Evolutionary conservation across 2,113 vertebrate genomes (phyloP).

Genomic region (Malaclemys terrapin): DNA sequence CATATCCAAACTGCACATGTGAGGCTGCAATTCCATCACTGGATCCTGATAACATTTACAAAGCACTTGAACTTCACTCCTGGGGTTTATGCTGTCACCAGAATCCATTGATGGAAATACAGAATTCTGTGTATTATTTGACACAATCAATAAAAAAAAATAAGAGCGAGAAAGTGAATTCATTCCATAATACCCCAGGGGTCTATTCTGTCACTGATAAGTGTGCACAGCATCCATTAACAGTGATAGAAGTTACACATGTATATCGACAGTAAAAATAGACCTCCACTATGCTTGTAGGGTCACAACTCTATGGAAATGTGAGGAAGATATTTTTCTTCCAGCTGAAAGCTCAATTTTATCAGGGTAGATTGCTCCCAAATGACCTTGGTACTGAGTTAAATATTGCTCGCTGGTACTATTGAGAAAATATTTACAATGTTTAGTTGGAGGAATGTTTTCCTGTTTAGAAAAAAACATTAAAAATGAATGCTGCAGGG

Average conservation of each 20-base stretch:
- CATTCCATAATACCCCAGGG: not conserved
- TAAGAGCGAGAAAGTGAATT: not conserved
- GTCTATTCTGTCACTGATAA: conserved; percentile 5
- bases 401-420: conserved; percentile 31
- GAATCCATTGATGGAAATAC: not conserved
- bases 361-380: conserved; percentile 16
- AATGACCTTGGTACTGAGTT: conserved; percentile 20
- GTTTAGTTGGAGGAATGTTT: conserved; percentile 53
- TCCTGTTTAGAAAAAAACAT: conserved; percentile 59
- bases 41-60: not conserved
- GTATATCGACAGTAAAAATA: not conserved
- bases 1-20: not conserved
- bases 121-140: not conserved
- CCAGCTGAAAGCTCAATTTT: conserved; percentile 18
- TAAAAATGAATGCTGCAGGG: conserved; percentile 7
- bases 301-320: conserved; percentile 8
- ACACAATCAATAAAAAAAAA: conserved; percentile 6
- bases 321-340: not conserved
- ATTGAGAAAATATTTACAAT: conserved; percentile 62
- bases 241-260: not conserved
- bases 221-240: conserved; percentile 2
- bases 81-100: not conserved
- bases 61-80: not conserved
- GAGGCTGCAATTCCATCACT: not conserved
- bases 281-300: not conserved